A percentile compares a stretch with the other conserved stretches of the same genome.
Conservation (phyloP, 2,113 vertebrate species). For the Corythornis vintsioides region DNA sequence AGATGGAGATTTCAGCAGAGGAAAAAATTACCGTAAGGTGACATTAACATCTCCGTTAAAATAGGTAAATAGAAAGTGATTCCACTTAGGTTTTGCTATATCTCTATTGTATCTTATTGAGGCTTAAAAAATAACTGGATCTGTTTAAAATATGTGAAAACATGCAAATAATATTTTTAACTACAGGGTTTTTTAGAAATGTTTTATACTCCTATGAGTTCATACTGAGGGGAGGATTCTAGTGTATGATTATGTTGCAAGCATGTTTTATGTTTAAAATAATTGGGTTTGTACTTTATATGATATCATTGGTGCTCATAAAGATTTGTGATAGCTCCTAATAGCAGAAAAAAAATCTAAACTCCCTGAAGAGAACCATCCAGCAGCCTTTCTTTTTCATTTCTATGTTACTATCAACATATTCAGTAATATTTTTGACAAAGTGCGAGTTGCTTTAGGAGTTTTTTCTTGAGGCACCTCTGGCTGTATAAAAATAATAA, state of each 20-base stretch:
- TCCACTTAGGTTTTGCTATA: not conserved
- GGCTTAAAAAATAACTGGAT: not conserved
- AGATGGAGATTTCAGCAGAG: not conserved
- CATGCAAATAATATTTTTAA: not conserved
- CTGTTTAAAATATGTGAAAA: not conserved
- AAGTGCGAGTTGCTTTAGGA: not conserved
- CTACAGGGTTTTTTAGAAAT: not conserved
- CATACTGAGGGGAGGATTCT: not conserved
- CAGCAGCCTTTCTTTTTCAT: not conserved
- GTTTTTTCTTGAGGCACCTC: not conserved
- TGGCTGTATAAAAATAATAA: not conserved
- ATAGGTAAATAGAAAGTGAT: constrained; percentile 1
- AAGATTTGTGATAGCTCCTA: not conserved
- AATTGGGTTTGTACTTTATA: not conserved
- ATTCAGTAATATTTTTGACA: not conserved
- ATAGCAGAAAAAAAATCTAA: not conserved
- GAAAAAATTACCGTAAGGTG: not conserved
- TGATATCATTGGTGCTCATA: not conserved
- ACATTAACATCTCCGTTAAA: constrained; percentile 3
- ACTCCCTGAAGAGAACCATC: not conserved
- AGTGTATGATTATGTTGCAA: not conserved
- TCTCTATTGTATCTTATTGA: not conserved
- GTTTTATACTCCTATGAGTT: not conserved
- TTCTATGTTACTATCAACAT: not conserved
- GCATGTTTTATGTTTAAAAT: not conserved